Evolutionary conservation across 1,140 invertebrate genomes (phyloP).

Genomic region (Cataglyphis hispanica): DNA sequence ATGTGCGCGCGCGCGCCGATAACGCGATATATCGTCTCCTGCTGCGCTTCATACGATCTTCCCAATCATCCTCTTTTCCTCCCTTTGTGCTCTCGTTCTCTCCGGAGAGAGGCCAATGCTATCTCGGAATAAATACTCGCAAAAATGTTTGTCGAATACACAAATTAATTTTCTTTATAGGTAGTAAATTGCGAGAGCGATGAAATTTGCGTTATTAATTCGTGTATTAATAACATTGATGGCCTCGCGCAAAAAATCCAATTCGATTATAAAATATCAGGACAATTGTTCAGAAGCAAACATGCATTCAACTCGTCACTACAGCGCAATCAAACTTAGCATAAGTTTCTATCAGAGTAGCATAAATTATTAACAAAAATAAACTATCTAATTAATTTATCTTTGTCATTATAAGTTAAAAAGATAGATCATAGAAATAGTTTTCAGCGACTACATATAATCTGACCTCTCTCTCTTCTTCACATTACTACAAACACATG

Average conservation of each 20-base stretch:
- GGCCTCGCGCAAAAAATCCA: slow-evolving; percentile 36
- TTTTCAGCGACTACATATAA: neutral
- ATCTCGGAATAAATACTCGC: slow-evolving; percentile 52
- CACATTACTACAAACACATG: neutral
- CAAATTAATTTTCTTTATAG: slow-evolving; percentile 51
- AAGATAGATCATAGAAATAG: neutral
- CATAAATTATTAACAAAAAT: neutral
- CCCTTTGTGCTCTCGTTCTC: slow-evolving; percentile 7
- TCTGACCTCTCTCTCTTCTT: neutral
- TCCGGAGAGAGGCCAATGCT: neutral
- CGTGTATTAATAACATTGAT: slow-evolving; percentile 46
- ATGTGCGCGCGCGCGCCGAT: neutral
- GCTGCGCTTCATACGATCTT: slow-evolving; percentile 10
- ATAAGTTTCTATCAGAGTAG: slow-evolving; percentile 5
- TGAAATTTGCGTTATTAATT: slow-evolving; percentile 63
- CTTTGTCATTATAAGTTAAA: neutral
- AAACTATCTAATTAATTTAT: slow-evolving; percentile 22
- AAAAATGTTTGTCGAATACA: slow-evolving; percentile 50
- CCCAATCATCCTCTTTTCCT: neutral
- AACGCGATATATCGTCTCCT: slow-evolving; percentile 30
- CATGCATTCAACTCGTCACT: neutral
- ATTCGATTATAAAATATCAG: slow-evolving; percentile 35
- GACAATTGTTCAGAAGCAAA: neutral
- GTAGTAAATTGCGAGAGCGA: neutral
- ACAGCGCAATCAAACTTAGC: slow-evolving; percentile 13